Evolutionary conservation across 2,113 vertebrate species (phyloP).

Genomic region (Vombatus ursinus): DNA sequence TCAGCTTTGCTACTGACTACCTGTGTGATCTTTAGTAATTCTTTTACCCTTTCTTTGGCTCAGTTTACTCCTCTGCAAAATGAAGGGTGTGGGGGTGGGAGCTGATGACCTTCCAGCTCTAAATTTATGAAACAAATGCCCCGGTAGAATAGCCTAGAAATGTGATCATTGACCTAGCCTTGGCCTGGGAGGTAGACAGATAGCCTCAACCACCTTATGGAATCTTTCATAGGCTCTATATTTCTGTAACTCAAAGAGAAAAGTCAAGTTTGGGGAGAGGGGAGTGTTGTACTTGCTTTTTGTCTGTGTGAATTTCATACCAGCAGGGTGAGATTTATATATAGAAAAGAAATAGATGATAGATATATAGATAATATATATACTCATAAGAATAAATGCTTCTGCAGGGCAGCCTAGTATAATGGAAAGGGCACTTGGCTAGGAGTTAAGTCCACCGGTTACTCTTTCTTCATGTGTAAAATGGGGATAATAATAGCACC

Average conservation of each 20-base stretch:
- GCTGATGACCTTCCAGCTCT: not conserved
- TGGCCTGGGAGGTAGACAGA: not conserved
- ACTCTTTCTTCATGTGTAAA: not conserved
- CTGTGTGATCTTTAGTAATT: not conserved
- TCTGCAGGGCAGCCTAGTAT: not conserved
- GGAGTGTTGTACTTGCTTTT: not conserved
- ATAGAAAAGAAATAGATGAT: not conserved
- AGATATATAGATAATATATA: not conserved
- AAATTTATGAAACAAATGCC: not conserved
- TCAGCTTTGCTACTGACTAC: not conserved
- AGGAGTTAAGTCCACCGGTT: not conserved
- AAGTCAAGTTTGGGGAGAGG: not conserved
- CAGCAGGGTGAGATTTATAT: not conserved
- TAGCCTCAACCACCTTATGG: not conserved
- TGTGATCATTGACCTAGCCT: not conserved
- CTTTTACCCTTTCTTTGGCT: not conserved
- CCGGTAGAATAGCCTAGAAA: not conserved
- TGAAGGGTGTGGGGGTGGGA: not conserved
- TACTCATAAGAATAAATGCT: not conserved
- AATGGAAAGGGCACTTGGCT: not conserved
- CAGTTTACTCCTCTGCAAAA: not conserved
- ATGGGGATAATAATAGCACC: not conserved
- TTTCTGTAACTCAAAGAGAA: not conserved
- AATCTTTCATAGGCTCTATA: not conserved
- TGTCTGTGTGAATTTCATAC: not conserved